Evolutionary conservation across 1,140 invertebrate species (phyloP), one percentile per base, ranked within the genome.

Genomic region (Nasonia giraulti): DNA sequence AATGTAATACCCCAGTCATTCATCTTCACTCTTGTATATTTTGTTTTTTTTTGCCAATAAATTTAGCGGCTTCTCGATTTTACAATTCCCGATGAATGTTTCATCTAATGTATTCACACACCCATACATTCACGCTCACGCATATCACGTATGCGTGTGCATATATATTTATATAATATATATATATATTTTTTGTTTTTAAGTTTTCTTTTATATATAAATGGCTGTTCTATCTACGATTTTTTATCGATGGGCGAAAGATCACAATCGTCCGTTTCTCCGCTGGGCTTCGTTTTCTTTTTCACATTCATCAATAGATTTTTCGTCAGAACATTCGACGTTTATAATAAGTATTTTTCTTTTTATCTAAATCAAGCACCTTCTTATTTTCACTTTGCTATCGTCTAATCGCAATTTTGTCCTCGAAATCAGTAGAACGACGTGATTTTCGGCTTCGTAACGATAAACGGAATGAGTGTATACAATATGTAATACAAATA

Each of bases 11-110:
- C 47, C 23, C 50, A 76, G 68, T 2, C 31, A 76, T 11, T 74
- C 80, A 11, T 82, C 80, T n/a, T 76, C 31, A 50, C 79, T 81
- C 44, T 37, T 1, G 8, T 68, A 76, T 50, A 50, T 76, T 75
- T 75, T 37, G 33, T 74, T 37, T 74, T 27, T 75, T 7, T 62
- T 62, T n/a, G 55, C 55, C 55, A 62, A 17, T 76, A 37, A 23
- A 50, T 66, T 75, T 33, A 17, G 31, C 47, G 12, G 47, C 62
- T 71, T 85, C 31, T 86, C 47, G 80, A 83, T 69, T 74, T 82
- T 87, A 87, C 87, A 88, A 87, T 86, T 86, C 81, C 73, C 74
- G 82, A 88, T 85, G 83, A 87, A 88, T 86, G 50, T 77, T 85
- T 81, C 76, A 74, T 71, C 66, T 83, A 80, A 82, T 77, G 79